These are phyloP conservation scores for Drosophila bunnanda DNA, from an alignment of 2,888 invertebrate genomes.

Conservation along the genomic window DNA sequence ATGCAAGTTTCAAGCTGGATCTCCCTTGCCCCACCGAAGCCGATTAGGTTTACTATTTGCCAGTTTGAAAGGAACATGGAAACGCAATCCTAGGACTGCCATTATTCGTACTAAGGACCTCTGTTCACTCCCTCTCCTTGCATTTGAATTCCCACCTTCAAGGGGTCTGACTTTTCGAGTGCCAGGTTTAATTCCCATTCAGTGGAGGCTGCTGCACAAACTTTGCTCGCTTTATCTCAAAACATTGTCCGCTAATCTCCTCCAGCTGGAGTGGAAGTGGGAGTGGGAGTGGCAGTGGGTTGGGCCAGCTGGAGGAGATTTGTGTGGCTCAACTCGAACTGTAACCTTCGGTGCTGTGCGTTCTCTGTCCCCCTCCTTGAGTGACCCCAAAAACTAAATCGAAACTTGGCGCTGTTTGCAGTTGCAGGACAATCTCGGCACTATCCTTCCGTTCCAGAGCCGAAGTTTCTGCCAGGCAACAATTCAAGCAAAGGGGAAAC, in stretches of 20 bases:
- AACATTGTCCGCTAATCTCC: constrained; percentile 36
- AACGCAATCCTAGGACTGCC: constrained; percentile 4
- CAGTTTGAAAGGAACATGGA: constrained; percentile 10
- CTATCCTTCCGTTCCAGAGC: constrained; percentile 24
- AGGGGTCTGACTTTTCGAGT: constrained; percentile 7
- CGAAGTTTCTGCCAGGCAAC: constrained; percentile 21
- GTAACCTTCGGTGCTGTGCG: constrained; percentile 5
- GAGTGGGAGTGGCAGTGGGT: not conserved
- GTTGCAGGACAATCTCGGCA: constrained; percentile 35
- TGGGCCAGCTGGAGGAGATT: constrained; percentile 6
- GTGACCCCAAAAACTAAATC: constrained; percentile 45
- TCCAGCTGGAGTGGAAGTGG: not conserved
- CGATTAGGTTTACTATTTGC: constrained; percentile 13
- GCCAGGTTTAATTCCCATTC: constrained; percentile 24
- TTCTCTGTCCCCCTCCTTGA: not conserved
- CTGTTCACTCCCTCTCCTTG: not conserved
- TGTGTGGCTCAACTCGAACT: constrained; percentile 32
- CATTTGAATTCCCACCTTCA: constrained; percentile 7
- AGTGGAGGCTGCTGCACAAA: constrained; percentile 7
- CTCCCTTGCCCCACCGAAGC: not conserved
- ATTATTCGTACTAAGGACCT: not conserved
- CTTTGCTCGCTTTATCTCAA: constrained; percentile 21
- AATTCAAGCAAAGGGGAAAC: constrained; percentile 13
- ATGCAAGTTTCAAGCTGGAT: not conserved
- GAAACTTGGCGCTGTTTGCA: constrained; percentile 29